phyloP scores from a whole-genome alignment of 2,888 invertebrate species.

The Laspeyria flexula region DNA sequence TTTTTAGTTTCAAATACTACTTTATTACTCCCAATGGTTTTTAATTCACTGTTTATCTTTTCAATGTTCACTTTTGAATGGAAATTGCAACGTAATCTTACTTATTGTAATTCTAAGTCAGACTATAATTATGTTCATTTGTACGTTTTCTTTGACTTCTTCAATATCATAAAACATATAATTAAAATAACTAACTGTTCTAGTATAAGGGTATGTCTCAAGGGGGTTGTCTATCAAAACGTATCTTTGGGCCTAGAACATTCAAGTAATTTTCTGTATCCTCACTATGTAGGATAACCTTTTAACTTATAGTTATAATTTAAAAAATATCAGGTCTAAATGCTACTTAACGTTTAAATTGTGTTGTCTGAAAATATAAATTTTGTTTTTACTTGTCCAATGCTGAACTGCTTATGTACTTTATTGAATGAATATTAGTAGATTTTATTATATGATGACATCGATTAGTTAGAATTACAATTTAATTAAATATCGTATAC shows the following conservation, averaged over 20 bases:
- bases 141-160: conserved; percentile 1
- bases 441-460: no score
- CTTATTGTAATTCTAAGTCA: not conserved
- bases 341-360: not conserved
- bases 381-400: no score
- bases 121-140: conserved; percentile 1
- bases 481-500: no score
- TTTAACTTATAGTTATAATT: not conserved
- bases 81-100: not conserved
- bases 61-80: not conserved
- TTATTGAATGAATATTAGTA: no score
- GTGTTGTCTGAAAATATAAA: not conserved
- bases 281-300: conserved; percentile 31
- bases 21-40: not conserved
- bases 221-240: conserved; percentile 22
- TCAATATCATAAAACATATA: not conserved
- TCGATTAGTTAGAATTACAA: no score
- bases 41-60: not conserved
- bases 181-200: conserved; percentile 9
- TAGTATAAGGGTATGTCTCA: conserved; percentile 6
- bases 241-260: conserved; percentile 18
- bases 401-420: no score
- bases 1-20: no score
- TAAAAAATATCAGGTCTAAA: no score
- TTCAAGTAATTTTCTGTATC: not conserved